Evolutionary conservation across 2,888 invertebrate species (phyloP), one percentile per base, ranked within the genome.

Genomic region (Neoaliturus tenellus): DNA sequence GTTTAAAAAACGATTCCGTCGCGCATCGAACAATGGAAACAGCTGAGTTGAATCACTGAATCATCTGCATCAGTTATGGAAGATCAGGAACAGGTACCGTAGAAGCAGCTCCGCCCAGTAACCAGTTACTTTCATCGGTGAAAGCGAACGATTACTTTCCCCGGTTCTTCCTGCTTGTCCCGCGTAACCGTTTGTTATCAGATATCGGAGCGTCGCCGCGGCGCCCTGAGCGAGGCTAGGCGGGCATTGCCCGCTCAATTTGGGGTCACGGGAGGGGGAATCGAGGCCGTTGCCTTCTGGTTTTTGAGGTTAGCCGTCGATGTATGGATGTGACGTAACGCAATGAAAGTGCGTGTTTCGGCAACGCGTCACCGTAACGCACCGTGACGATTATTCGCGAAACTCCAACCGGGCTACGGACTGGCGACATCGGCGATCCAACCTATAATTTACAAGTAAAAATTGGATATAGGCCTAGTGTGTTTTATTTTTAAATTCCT

Each of bases 201-300:
- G 14, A 23, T 51, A 51, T 62, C 14, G 62, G 28, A 5, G 20
- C 8, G 8, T 28, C 3, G 51, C 23, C 51, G n/a, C 23, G n/a
- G 44, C 44, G 51, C 51, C 51, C 44, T 6, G 75, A 12, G 28
- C 31, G 78, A 78, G 51, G 78, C 78, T 78, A 78, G 51, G n/a
- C n/a, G n/a, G 35, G 51, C 78, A 48, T 28, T 78, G 78, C 51
- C 48, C 78, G 28, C 75, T 41, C 31, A 39, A 44, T 48, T 75
- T 71, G 71, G 20, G 75, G 75, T 44, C 75, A 71, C 71, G n/a
- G 75, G 75, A 41, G 90, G 91, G 89, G 89, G 90, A 89, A 88
- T 20, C 88, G 89, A 87, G 89, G 89, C 92, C 93, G 91, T 93
- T 93, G 92, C 92, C 91, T 91, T 69, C 83, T 41, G 41, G 41